phyloP scores from a whole-genome alignment of 2,888 invertebrate species.

The Ormyrus thymus region DNA sequence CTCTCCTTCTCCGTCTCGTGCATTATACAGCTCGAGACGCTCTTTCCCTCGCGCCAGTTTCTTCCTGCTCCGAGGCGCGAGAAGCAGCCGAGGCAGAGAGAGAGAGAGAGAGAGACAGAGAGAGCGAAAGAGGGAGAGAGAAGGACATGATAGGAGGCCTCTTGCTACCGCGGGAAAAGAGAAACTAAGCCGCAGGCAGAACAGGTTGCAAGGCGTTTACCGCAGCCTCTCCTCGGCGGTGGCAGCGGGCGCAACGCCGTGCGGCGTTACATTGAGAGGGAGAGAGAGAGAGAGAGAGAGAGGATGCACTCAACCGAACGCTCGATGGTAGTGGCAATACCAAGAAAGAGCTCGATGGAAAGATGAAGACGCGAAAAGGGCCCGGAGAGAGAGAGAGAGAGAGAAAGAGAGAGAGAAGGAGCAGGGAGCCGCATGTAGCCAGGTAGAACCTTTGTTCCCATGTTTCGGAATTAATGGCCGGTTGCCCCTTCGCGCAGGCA shows the following conservation, averaged over 20 bases:
- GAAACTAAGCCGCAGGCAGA: conserved; percentile 67
- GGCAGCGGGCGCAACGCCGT: not conserved
- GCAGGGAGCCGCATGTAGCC: conserved; percentile 54
- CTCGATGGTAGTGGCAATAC: conserved; percentile 22
- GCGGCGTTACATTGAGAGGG: conserved; percentile 1
- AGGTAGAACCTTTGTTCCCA: conserved; percentile 71
- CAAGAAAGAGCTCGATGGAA: conserved; percentile 46
- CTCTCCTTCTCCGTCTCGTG: conserved; percentile 21
- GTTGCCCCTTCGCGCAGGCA: conserved; percentile 54
- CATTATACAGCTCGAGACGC: conserved; percentile 4
- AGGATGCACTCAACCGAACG: conserved; percentile 43
- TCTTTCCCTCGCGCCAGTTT: conserved; percentile 7
- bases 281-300: conserved; percentile 22
- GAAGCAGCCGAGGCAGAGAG: conserved; percentile 16
- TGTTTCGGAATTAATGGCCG: conserved; percentile 72
- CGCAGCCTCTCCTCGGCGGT: conserved; percentile 30
- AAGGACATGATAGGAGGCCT: conserved; percentile 60
- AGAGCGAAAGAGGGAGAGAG: not conserved
- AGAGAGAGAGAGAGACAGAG: not conserved
- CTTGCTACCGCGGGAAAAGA: conserved; percentile 68
- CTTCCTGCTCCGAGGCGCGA: conserved; percentile 9
- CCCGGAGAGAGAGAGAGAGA: conserved; percentile 38
- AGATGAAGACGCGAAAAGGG: conserved; percentile 52
- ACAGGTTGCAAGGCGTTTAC: conserved; percentile 65
- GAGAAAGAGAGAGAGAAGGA: not conserved